Evolutionary conservation across 2,888 invertebrate species (phyloP), one percentile per base, ranked within the genome.

Genomic region (Blomia tropicalis): DNA sequence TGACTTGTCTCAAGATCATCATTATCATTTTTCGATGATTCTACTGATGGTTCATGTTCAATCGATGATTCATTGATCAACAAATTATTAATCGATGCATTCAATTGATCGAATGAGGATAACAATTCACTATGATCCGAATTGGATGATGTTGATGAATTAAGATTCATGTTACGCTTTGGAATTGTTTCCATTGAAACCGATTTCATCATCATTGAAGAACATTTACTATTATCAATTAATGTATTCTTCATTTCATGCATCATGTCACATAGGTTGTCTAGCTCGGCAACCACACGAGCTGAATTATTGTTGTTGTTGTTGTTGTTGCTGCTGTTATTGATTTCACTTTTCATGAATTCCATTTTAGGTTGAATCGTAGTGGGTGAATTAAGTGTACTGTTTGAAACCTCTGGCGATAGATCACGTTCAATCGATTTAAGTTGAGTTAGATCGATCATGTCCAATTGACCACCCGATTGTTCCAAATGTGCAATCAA

Each of bases 11-110:
- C 2, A n/a, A 14, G 19, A 3, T 19, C n/a, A 2, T 56, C 56
- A 22, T 29, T 14, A 36, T 36, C 3, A 25, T 56, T 23, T 14
- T 22, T 19, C 11, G 54, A 27, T 7, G 7, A 11, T 7, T 7
- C 51, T 47, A n/a, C 36, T 17, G 36, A 36, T 7, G 36, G 36
- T n/a, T n/a, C n/a, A n/a, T n/a, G n/a, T n/a, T n/a, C n/a, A n/a
- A n/a, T n/a, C 17, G 36, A 36, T 17, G 36, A 36, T 14, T 27
- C 51, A 11, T 47, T 7, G 23, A 47, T 22, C n/a, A 47, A 14
- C 27, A 47, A n/a, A 69, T 82, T 82, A 71, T 89, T 89, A 68
- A 90, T 77, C 70, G 85, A 85, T 43, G 56, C n/a, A 4, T 60
- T 60, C 23, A 61, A 58, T 19, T 62, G 30, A 25, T 61, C 25